Evolutionary conservation across 2,113 vertebrate genomes (phyloP).

Genomic region (Rhodinocichla rosea): DNA sequence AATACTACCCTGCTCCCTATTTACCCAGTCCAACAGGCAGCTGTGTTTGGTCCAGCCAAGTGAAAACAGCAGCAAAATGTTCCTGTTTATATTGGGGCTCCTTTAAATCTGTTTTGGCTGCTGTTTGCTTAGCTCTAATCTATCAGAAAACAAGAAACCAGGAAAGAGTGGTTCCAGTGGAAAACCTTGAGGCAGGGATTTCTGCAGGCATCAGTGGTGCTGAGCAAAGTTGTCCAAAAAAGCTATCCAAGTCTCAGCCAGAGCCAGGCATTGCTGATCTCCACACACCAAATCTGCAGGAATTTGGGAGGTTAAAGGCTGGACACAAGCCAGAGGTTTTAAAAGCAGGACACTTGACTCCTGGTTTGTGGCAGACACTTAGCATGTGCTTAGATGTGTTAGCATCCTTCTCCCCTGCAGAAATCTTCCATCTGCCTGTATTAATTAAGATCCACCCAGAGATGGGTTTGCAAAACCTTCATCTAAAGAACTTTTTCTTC

Average conservation of each 20-base stretch:
- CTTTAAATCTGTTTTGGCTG: background rate
- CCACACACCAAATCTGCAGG: fast-evolving
- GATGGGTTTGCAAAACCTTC: no score
- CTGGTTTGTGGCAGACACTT: background rate
- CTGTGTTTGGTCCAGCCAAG: background rate
- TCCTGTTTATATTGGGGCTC: slow-evolving; percentile 13
- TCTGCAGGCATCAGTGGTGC: background rate
- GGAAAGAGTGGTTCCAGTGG: background rate
- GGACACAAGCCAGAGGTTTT: background rate
- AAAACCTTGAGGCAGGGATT: background rate
- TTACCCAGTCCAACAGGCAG: slow-evolving; percentile 21
- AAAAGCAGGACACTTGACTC: background rate
- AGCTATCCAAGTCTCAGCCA: background rate
- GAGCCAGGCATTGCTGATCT: background rate
- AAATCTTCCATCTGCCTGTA: background rate
- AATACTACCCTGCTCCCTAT: background rate
- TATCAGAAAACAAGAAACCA: background rate
- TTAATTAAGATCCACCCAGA: background rate
- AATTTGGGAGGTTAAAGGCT: background rate
- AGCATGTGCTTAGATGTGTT: no score
- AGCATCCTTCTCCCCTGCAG: background rate
- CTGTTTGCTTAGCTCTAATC: background rate
- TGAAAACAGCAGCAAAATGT: slow-evolving; percentile 24
- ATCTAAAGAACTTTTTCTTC: no score
- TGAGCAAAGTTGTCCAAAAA: background rate